Base-by-base conservation (phyloP, 2,888 invertebrate genomes). In the Tetanocera ferruginea region DNA sequence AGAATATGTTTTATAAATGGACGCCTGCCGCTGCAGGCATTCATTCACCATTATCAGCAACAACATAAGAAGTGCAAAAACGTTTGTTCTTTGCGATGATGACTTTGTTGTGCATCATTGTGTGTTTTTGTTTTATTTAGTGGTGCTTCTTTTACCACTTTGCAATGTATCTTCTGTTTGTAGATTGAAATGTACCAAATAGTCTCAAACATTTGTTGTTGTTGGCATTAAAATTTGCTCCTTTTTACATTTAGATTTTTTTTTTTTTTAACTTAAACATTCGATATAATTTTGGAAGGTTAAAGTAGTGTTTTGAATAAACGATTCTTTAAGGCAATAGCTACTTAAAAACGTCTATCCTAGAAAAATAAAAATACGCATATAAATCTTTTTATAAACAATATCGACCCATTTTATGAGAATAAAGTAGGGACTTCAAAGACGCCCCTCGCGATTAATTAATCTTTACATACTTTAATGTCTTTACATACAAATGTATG, bases 51-150 rank as follows among this genome's bases (percentile, higher is more conserved):
- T 60, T 0, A 60, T 1, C 43, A 43, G 43, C 14, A 31, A 34
- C 37, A 52, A 52, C 55, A 25, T 60, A 34, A 72, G 43, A 25
- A 75, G 37, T 66, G 52, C 37, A 67, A 72, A 75, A 75, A 51
- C 75, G 55, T 75, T 75, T 75, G 67, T 75, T 67, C n/a, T 49
- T 51, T 60, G 25, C 19, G 34, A 31, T 75, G 75, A 66, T 64
- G 64, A 64, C 55, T 75, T 75, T 75, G 43, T 43, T 43, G 75
- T 55, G 34, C n/a, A 67, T 75, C 67, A 75, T 55, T 75, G 67
- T 52, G 51, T 55, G n/a, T 66, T 75, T 75, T 64, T 51, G 60
- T 28, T 55, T 55, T 51, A 55, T 31, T 67, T 49, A 52, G 28
- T 70, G 17, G 52, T 19, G 37, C 34, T 64, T 34, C 64, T 64